Conservation (phyloP, 2,797 vertebrate genomes). For the Brachyalestes nurse region DNA sequence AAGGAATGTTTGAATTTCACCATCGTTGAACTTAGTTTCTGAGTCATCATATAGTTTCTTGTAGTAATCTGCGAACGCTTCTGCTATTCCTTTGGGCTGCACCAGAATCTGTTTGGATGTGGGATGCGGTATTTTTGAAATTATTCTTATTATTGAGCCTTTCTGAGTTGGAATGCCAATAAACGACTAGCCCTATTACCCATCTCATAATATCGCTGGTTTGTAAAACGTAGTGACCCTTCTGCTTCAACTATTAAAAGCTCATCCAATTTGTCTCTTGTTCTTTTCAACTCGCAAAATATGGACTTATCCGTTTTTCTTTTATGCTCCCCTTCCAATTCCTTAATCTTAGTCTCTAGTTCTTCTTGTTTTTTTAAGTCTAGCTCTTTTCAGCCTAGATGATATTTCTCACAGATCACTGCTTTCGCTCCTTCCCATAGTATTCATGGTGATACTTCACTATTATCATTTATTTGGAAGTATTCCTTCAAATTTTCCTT, state of each 20-base stretch:
- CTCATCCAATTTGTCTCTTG: constrained; percentile 12
- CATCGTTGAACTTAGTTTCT: not conserved
- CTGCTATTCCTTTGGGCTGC: constrained; percentile 27
- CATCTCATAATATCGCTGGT: constrained; percentile 43
- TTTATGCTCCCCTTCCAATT: not conserved
- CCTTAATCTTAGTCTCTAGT: constrained; percentile 12
- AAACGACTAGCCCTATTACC: constrained; percentile 33
- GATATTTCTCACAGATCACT: too few species aligned
- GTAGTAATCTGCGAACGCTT: constrained; percentile 37
- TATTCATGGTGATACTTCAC: too few species aligned
- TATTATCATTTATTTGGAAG: too few species aligned
- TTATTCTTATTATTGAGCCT: constrained; percentile 9
- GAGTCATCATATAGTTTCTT: constrained; percentile 21
- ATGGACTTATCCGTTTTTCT: not conserved
- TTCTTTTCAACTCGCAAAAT: not conserved
- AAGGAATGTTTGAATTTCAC: too few species aligned
- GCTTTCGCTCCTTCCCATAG: too few species aligned
- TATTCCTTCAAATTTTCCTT: not conserved
- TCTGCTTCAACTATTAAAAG: constrained; percentile 37
- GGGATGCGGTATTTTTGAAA: constrained; percentile 27
- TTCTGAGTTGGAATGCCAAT: constrained; percentile 36
- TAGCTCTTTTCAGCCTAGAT: too few species aligned
- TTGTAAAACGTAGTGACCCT: constrained; percentile 25
- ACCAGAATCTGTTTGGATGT: not conserved
- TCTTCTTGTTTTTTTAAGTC: not conserved